Evolutionary conservation across 2,888 invertebrate species (phyloP), one percentile per base, ranked within the genome.

Genomic region (Sinotaia quadrata): DNA sequence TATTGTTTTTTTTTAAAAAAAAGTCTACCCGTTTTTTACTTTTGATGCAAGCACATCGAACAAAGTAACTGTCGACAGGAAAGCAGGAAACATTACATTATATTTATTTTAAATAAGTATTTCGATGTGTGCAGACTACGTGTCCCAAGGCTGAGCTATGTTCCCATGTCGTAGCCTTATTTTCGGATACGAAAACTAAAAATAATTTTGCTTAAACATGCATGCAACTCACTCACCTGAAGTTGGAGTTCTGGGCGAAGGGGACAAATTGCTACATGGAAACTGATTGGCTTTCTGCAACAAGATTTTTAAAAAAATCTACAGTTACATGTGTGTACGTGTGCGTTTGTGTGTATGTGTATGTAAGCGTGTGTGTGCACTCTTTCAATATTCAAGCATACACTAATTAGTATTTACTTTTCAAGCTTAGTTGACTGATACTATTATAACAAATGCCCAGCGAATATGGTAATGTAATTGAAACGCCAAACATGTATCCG

Each of bases 281-380:
- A 47, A 47, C 47, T 47, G 47, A 24, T 47, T 47, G 47, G 47
- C 47, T 47, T 47, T 47, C 47, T 47, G 47, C 41, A 41, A n/a
- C 3, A 41, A 12, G n/a, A 12, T 41, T 41, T 1, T 41, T 41
- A 1, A 41, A 12, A 41, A 41, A 12, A 41, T 3, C 41, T 41
- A 41, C 2, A 1, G 12, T 41, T 41, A 41, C 41, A 41, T 47
- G 47, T 47, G 18, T 24, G 47, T 41, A n/a, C 2, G 41, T 41
- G 47, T 4, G 47, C 24, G 47, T 47, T 8, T 47, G 10, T 47
- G 47, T 47, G 1, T 1, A 18, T 15, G 18, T 2, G 47, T 41
- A n/a, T 41, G 1, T 41, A 7, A 3, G 47, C 24, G 47, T 47
- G 12, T 8, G 21, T 8, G 1, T 2, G n/a, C 3, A 41, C 3